Conservation (phyloP, 2,113 vertebrate genomes). For the Phoenicopterus ruber region DNA sequence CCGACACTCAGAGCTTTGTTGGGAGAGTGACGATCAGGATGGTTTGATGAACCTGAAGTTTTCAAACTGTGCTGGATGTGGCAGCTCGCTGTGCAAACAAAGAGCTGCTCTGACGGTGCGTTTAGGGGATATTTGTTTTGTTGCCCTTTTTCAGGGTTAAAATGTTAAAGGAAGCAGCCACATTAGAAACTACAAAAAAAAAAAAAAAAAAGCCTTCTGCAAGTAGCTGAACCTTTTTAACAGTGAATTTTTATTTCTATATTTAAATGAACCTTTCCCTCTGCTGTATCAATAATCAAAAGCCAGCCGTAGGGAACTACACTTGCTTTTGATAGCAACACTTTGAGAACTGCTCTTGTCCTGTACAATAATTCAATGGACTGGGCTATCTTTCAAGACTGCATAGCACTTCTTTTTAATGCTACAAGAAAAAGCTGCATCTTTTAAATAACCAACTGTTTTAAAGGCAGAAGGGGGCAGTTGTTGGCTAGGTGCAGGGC, state of each 20-base stretch:
- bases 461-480: not conserved
- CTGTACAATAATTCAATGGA: not conserved
- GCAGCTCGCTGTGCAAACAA: not conserved
- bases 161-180: not conserved
- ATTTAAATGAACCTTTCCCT: constrained; percentile 20
- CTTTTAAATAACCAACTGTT: not conserved
- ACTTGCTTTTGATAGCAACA: not conserved
- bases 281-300: not conserved
- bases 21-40: accelerated
- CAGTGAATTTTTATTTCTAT: not conserved
- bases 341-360: constrained; percentile 9
- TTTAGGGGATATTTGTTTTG: not conserved
- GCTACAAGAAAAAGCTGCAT: not conserved
- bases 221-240: not conserved
- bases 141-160: not conserved
- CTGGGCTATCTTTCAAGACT: not conserved
- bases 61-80: not conserved
- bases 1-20: not conserved
- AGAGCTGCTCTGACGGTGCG: not conserved
- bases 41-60: not conserved
- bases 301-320: not conserved
- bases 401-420: not conserved
- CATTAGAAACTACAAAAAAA: not conserved
- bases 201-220: not conserved
- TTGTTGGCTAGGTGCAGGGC: not conserved